Evolutionary conservation across 2,113 vertebrate species (phyloP).

Genomic region (Cynocephalus volans): DNA sequence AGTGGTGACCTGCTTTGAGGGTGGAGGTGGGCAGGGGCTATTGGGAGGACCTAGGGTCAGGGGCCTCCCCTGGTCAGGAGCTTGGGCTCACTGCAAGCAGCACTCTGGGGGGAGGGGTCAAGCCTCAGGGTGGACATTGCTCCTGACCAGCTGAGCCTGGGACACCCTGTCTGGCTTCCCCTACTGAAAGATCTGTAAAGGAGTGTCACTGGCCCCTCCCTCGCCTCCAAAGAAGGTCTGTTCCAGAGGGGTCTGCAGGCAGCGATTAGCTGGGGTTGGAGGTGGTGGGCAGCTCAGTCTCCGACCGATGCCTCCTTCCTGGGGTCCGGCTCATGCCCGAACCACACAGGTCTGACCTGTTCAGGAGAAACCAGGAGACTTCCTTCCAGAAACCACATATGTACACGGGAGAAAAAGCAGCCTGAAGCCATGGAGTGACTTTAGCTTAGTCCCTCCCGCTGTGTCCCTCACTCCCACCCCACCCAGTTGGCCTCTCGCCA

Average conservation of each 20-base stretch:
- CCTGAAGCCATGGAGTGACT: background rate
- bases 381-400: background rate
- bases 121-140: accelerated
- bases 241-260: accelerated
- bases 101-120: no score
- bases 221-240: background rate
- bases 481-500: no score
- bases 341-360: accelerated
- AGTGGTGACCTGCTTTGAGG: accelerated
- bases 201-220: accelerated
- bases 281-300: no score
- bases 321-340: background rate
- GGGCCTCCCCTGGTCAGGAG: no score
- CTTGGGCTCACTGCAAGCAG: background rate
- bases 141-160: background rate
- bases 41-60: no score
- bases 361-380: background rate
- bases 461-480: background rate
- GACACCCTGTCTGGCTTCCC: background rate
- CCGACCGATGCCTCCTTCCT: background rate
- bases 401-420: no score
- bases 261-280: accelerated
- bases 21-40: accelerated
- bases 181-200: background rate
- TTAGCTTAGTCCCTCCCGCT: accelerated